These are phyloP conservation scores for Carpatolechia fugitivella DNA, from an alignment of 2,888 invertebrate genomes.

Conservation along the genomic window DNA sequence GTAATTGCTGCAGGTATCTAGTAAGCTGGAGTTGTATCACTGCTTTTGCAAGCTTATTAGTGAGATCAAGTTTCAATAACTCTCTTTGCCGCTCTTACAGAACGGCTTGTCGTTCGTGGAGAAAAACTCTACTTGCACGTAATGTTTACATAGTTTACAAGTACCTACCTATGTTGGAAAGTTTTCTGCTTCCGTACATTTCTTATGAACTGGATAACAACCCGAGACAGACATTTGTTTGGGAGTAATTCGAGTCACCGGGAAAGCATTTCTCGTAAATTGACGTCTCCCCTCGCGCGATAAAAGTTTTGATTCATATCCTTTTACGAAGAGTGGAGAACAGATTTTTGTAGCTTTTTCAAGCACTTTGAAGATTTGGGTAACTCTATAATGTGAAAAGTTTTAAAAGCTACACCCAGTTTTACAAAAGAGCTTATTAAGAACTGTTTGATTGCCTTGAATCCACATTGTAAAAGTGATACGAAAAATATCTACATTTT, in stretches of 20 bases:
- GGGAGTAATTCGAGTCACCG: conserved; percentile 59
- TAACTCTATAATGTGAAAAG: conserved; percentile 21
- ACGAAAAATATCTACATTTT: no score
- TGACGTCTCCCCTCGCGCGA: conserved; percentile 58
- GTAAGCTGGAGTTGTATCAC: neutral
- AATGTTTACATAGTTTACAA: no score
- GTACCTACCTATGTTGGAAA: conserved; percentile 28
- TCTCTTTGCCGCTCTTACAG: neutral
- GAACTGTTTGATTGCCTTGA: no score
- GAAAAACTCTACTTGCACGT: neutral
- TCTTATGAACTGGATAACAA: conserved; percentile 60
- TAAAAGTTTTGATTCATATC: conserved; percentile 65
- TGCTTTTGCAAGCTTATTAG: neutral
- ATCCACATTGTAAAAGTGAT: no score
- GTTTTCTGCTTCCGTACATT: conserved; percentile 39
- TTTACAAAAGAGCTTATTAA: neutral
- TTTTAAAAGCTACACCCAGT: conserved; percentile 19
- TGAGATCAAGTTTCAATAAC: conserved; percentile 8
- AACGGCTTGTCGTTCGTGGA: neutral
- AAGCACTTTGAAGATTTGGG: conserved; percentile 7
- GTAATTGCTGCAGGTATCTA: conserved; percentile 1
- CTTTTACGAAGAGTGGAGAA: conserved; percentile 24
- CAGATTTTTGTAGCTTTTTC: conserved; percentile 3
- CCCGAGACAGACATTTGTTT: conserved; percentile 61
- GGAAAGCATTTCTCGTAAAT: conserved; percentile 60